Base-by-base conservation (phyloP, 2,113 vertebrate species). In the Sebastes fasciatus region DNA sequence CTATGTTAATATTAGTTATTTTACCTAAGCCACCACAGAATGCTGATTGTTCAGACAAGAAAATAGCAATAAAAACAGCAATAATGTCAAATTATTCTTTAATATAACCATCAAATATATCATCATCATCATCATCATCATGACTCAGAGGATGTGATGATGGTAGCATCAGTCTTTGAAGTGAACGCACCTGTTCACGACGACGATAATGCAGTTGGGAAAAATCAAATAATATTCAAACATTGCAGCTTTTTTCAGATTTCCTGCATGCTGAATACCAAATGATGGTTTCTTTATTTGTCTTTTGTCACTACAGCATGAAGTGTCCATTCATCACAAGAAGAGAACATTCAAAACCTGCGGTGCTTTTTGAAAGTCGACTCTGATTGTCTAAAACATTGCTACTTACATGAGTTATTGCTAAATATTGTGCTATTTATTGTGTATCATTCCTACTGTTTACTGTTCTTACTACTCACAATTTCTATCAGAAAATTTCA, bases 291-390 rank as follows among this genome's bases (percentile, higher is more conserved):
- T 63, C 1, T 78, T 58, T 72, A 5, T 75, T 14, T 77, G 26
- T 77, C 21, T 69, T 55, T 43, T 42, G 16, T 62, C 49, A 11
- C 43, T 11, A 75, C 87, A 91, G 90, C 55, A 65, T 86, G 5
- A 79, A 17, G 17, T 85, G 76, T 19, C 62, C 76, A 14, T 76
- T 81, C 68, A 23, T 45, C 57, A 46, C 9, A 17, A 34, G 57
- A 76, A 72, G 77, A 58, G 17, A 49, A 21, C 4, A 7, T 1
- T 34, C 52, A 34, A 43, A 10, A 12, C 42, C 64, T 1, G 9
- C 34, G 14, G 34, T 21, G 2, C 4, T 60, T 11, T 19, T 11
- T 1, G 42, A 89, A 23, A 75, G 51, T 70, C 46, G 1, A 21
- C 62, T 77, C 2, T 87, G 77, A 84, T 51, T 52, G 46, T 66